Evolutionary conservation across 1,140 invertebrate species (phyloP), one percentile per base, ranked within the genome.

Genomic region (Drosophila funebris): DNA sequence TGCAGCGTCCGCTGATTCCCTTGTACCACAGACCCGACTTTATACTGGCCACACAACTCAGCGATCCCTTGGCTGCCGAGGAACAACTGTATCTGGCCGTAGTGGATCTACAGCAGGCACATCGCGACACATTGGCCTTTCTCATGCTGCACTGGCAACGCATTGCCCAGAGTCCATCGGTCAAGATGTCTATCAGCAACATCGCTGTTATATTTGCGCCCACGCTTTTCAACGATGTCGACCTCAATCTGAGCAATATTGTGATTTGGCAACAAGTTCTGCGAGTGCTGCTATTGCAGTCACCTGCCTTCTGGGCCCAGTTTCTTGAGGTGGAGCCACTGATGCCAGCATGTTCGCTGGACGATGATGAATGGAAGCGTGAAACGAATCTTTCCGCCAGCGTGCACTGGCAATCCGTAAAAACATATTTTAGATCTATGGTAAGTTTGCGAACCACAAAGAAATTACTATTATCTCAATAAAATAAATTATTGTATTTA

Each of bases 101-200:
- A 58, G 93, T 94, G 31, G 93, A 95, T 54, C 91, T 98, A 27
- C 97, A 97, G 4, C 94, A 94, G 70, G 94, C 97, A 0, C 98
- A 98, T 91, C 93, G 96, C 27, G 97, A 98, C 82, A 98, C 97
- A 0, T 89, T 98, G 16, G 96, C 97, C 1, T 98, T 95, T 83
- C 90, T 98, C 4, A 94, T 97, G 53, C 91, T 97, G 1, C 97
- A 98, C 93, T 93, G 98, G 56, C 96, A 97, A 91, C 94, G 93
- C 70, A 63, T 92, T 58, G 94, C 96, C 0, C 93, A 95, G 64
- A 93, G 93, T 71, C 93, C 93, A 0, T 94, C 95, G 24, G 96
- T 95, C 58, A 95, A 96, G 92, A 98, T 98, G 97, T 94, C 95
- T 1, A 91, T 94, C 5, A 92, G 91, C 14, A 97, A 97, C 93